phyloP scores from a whole-genome alignment of 2,797 vertebrate genomes.

The Xyrichtys novacula region DNA sequence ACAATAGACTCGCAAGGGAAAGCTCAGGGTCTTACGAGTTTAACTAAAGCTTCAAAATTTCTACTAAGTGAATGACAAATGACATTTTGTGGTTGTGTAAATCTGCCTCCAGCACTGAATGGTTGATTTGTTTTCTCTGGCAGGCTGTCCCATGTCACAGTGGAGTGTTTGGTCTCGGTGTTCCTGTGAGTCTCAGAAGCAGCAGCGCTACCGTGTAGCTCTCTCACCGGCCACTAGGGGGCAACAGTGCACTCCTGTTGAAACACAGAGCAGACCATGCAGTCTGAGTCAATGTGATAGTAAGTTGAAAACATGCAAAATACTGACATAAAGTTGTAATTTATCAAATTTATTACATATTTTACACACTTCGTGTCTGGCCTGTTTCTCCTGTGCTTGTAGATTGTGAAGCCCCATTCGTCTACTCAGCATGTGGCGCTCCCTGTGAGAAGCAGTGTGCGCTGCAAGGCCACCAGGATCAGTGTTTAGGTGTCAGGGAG shows the following conservation, averaged over 20 bases:
- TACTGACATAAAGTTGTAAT: neutral
- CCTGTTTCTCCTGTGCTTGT: neutral
- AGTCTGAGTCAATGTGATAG: conserved; percentile 78
- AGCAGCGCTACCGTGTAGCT: conserved; percentile 87
- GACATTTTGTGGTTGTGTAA: neutral
- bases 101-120: neutral
- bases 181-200: conserved; percentile 85
- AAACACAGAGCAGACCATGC: conserved; percentile 84
- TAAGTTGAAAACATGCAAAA: conserved; percentile 49
- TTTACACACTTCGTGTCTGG: neutral
- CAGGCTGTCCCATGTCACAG: conserved; percentile 86
- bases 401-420: conserved; percentile 87
- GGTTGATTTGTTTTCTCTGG: neutral
- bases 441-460: conserved; percentile 89
- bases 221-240: conserved; percentile 73
- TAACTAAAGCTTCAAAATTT: neutral
- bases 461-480: conserved; percentile 65
- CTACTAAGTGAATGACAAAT: neutral
- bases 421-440: conserved; percentile 83
- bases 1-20: neutral
- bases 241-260: conserved; percentile 83
- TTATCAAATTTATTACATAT: neutral
- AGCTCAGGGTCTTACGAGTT: neutral
- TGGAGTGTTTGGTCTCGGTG: conserved; percentile 91
- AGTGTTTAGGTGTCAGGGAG: conserved; percentile 75